Evolutionary conservation across 2,113 vertebrate genomes (phyloP).

Genomic region (Montifringilla adamsi): DNA sequence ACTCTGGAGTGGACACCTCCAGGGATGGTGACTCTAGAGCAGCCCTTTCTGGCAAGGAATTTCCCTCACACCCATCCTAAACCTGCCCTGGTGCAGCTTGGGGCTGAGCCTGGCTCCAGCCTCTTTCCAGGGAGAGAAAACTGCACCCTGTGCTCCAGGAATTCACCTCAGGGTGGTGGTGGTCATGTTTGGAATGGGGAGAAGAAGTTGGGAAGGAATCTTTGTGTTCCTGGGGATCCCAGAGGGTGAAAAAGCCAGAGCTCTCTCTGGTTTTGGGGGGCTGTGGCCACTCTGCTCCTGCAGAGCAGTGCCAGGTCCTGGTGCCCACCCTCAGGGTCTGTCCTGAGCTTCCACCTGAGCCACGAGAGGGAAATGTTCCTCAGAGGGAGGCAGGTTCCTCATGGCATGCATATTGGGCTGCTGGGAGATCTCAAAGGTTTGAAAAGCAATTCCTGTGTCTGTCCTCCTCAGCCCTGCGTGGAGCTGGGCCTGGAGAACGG

Average conservation of each 20-base stretch:
- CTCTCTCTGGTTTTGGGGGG: too few species aligned
- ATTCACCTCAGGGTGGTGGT: fast-evolving
- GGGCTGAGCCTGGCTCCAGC: not conserved
- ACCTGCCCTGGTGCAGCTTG: not conserved
- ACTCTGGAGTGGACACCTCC: not conserved
- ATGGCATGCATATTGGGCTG: fast-evolving
- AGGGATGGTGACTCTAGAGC: not conserved
- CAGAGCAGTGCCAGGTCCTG: fast-evolving
- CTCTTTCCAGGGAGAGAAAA: not conserved
- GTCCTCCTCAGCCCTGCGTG: not conserved
- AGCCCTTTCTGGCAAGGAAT: not conserved
- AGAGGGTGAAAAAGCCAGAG: too few species aligned
- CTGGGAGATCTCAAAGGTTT: not conserved
- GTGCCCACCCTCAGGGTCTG: fast-evolving
- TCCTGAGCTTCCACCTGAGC: not conserved
- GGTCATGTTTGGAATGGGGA: too few species aligned
- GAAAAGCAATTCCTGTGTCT: not conserved
- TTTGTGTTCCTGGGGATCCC: too few species aligned
- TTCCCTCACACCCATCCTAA: not conserved
- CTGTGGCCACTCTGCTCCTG: fast-evolving
- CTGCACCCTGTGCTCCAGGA: not conserved
- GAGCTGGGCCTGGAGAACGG: not conserved
- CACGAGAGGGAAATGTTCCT: fast-evolving
- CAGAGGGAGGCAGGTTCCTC: not conserved
- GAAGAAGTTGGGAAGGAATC: not conserved